Base-by-base conservation (phyloP, 2,797 vertebrate genomes). In the Kryptolebias ocellatus region DNA sequence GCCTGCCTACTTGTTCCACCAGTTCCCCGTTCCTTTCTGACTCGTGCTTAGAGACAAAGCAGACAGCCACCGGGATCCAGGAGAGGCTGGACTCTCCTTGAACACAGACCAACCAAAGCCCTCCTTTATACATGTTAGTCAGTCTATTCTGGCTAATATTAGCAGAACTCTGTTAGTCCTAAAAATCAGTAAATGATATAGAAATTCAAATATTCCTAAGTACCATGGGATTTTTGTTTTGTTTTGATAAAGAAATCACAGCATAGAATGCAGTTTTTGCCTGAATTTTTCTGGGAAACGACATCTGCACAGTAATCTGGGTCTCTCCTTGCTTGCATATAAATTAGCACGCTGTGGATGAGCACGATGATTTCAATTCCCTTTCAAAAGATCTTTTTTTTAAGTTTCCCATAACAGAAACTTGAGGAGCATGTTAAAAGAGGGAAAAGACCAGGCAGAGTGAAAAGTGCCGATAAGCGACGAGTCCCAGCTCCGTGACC, bases 281-380 rank as follows among this genome's bases (percentile, higher is more conserved):
- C 79, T 81, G 74, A 86, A 83, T 71, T 74, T 72, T 74, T 85
- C 74, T 75, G 64, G 77, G 73, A 77, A 86, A 82, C 58, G 1
- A 59, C 11, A 12, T 42, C 39, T 42, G 83, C 81, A 87, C 86
- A 85, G 85, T 92, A 90, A 89, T 80, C 80, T 71, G 54, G 87
- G 89, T 92, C 92, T 93, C 87, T 81, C 50, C 76, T 87, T 70
- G 73, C 77, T 93, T 94, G 93, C 93, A 94, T 93, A 92, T 82
- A 80, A 78, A 76, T 63, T 53, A 76, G 53, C 70, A 68, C 64
- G 80, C 70, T 76, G 76, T 69, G 70, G 54, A 67, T 75, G 62
- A 58, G 69, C 58, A 83, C 55, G 64, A 76, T 52, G 55, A 70
- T 81, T 17, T 72, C 14, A 0, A 77, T 76, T 17, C 53, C 47